Evolutionary conservation across 2,888 invertebrate species (phyloP).

Genomic region (Mycalesis mineus): DNA sequence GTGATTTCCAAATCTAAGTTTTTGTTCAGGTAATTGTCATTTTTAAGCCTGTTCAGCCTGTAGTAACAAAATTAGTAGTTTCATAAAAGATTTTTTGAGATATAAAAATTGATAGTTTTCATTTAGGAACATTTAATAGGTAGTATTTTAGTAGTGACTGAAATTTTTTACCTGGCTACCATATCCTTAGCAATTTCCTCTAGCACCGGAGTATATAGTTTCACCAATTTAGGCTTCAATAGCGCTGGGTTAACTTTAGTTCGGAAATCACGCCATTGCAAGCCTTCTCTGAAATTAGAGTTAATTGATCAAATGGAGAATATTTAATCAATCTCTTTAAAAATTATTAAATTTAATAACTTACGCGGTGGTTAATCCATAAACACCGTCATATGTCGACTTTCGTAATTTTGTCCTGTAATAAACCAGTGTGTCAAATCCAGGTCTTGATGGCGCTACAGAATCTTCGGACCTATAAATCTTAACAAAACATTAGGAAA

Average conservation of each 20-base stretch:
- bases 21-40: slow-evolving; percentile 46
- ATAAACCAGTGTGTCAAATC: slow-evolving; percentile 56
- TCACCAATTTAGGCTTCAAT: slow-evolving; percentile 79
- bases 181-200: slow-evolving; percentile 69
- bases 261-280: slow-evolving; percentile 82
- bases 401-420: slow-evolving; percentile 55
- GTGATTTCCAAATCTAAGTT: slow-evolving; percentile 76
- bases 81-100: too few species aligned
- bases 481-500: slow-evolving; percentile 34
- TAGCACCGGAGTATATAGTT: slow-evolving; percentile 69
- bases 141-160: too few species aligned
- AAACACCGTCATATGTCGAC: slow-evolving; percentile 50
- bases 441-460: slow-evolving; percentile 56
- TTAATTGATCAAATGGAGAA: slow-evolving; percentile 1
- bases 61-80: background rate
- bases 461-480: slow-evolving; percentile 63
- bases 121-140: too few species aligned
- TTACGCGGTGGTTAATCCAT: slow-evolving; percentile 64
- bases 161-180: slow-evolving; percentile 48
- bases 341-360: slow-evolving; percentile 26
- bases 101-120: too few species aligned
- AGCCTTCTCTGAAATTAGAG: slow-evolving; percentile 71
- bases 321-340: background rate
- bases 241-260: slow-evolving; percentile 82
- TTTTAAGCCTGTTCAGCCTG: slow-evolving; percentile 51